These are phyloP conservation scores for Lacerta bilineata DNA, from an alignment of 2,797 vertebrate genomes.

Conservation along the genomic window DNA sequence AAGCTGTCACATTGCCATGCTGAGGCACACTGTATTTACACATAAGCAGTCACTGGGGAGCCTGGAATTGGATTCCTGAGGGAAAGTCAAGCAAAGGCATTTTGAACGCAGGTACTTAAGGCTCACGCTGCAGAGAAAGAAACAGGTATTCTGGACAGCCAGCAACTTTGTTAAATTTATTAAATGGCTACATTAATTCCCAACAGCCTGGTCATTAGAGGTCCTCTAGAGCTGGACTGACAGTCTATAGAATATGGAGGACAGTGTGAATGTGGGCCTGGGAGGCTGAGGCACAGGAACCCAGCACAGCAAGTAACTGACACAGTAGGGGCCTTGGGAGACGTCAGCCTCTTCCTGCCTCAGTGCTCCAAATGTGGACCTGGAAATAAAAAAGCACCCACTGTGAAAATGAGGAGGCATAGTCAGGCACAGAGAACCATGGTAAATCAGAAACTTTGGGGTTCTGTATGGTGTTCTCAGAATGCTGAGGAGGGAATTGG, in stretches of 20 bases:
- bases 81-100: constrained; percentile 68
- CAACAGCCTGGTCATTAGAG: background rate
- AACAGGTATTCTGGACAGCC: constrained; percentile 17
- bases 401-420: background rate
- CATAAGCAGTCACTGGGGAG: constrained; percentile 54
- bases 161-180: background rate
- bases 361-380: background rate
- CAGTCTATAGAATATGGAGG: background rate
- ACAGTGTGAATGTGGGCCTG: background rate
- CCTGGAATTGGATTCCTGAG: constrained; percentile 61
- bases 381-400: background rate
- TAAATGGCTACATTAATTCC: background rate
- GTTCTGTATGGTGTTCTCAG: background rate
- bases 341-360: background rate
- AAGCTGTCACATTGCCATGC: constrained; percentile 49
- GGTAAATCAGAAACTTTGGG: too few species aligned
- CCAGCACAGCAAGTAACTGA: background rate
- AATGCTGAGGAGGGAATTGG: background rate
- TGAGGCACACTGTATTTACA: constrained; percentile 69
- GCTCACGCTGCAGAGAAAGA: constrained; percentile 37
- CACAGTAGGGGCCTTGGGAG: background rate
- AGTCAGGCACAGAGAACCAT: background rate
- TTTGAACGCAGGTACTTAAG: constrained; percentile 54
- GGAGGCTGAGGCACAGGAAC: background rate
- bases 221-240: background rate